Evolutionary conservation across 1,140 invertebrate species (phyloP), one percentile per base, ranked within the genome.

Genomic region (Drosophila neocordata): DNA sequence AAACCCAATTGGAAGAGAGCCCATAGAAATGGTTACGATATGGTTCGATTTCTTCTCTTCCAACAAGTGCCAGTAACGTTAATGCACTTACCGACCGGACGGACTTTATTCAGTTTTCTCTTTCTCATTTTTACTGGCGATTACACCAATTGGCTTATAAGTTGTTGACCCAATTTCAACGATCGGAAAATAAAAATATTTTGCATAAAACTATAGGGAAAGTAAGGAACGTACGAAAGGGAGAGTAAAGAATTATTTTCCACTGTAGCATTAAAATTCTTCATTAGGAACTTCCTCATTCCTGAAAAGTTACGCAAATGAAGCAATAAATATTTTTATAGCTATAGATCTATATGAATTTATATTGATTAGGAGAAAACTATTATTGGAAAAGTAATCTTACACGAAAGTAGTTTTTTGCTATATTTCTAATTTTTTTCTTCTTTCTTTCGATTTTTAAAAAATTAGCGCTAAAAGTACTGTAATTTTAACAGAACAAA

Each of bases 121-220:
- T 20, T 48, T 13, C 7, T 31, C 70, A 66, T 18, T 20, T 9
- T 48, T 18, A 48, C 41, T 48, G 41, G 41, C 15, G 41, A 48
- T 48, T 48, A 48, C 41, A 48, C 65, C 51, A 76, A 75, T 65
- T 73, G 72, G 73, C 73, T 76, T 75, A 76, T 52, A 76, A 76
- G 73, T 76, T 76, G 76, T 76, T 76, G 73, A 76, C 73, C 73
- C 65, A 76, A 76, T 75, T 76, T 41, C 31, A 59, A 22, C 41
- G 15, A 48, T 48, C 41, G 20, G 1, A 48, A 9, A 20, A 48
- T 15, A 44, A 18, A 9, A 66, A 37, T 74, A 74, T 74, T 74
- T 74, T 56, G 63, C 72, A 57, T 38, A 63, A 51, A 44, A 44
- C 41, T 18, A 44, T 7, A 6, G 7, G 5, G 27, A 31, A 48